Evolutionary conservation across 53 echinoderm and acorn worm genomes (phyloP).

Genomic region (Apostichopus leukothele): DNA sequence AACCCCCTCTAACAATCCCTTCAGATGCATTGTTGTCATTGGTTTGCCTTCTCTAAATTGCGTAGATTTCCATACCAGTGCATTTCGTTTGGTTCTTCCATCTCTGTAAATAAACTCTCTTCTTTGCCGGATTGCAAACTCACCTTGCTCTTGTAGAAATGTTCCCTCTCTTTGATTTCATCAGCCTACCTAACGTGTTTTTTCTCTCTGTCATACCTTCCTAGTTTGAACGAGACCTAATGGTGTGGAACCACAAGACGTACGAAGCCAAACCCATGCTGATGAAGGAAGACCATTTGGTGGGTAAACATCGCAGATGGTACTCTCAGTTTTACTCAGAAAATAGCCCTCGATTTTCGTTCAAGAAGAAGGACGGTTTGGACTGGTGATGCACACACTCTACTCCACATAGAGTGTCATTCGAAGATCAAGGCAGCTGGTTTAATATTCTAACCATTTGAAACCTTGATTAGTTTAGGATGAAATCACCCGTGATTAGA

Average conservation of each 20-base stretch:
- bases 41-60: no score
- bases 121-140: no score
- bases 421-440: neutral
- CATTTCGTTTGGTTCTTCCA: no score
- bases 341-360: slow-evolving; percentile 78
- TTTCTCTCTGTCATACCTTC: neutral
- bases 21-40: no score
- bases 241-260: slow-evolving; percentile 99
- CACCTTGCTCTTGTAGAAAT: no score
- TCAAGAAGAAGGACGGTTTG: slow-evolving; percentile 60
- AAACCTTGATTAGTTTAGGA: neutral
- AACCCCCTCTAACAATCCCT: no score
- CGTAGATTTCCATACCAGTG: no score
- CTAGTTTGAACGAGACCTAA: slow-evolving; percentile 96
- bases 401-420: neutral
- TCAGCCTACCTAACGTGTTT: no score
- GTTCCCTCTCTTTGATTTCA: no score
- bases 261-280: slow-evolving; percentile 80
- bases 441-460: neutral
- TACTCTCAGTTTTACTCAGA: slow-evolving; percentile 97
- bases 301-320: slow-evolving; percentile 90
- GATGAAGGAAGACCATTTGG: slow-evolving; percentile 78
- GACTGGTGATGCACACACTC: slow-evolving; percentile 63
- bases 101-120: no score
- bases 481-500: neutral